A percentile compares a stretch with the other conserved stretches of the same genome.
These are phyloP conservation scores for Eupeodes latifasciatus DNA, from an alignment of 2,888 invertebrate genomes.

Conservation along the genomic window DNA sequence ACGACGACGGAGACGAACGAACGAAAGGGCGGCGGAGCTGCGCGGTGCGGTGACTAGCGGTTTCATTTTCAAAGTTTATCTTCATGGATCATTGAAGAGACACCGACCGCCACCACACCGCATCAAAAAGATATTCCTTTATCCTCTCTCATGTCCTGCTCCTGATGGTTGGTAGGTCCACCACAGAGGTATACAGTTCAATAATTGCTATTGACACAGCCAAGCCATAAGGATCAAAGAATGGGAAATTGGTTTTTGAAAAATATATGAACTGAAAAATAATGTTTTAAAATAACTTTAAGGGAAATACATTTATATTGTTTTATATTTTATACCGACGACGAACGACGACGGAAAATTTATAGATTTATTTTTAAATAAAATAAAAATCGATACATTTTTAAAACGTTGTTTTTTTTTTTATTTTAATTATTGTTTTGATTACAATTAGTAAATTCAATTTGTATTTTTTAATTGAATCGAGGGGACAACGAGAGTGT, in stretches of 20 bases:
- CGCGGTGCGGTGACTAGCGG: neutral
- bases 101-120: neutral
- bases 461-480: slow-evolving; percentile 13
- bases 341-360: too few species aligned
- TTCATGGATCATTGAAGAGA: slow-evolving; percentile 20
- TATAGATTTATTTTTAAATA: too few species aligned
- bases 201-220: slow-evolving; percentile 20
- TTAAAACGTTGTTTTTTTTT: neutral
- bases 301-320: neutral
- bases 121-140: slow-evolving; percentile 4
- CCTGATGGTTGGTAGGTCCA: neutral
- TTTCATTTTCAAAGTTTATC: neutral
- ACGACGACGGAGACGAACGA: too few species aligned
- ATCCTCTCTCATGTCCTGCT: neutral
- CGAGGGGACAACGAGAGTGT: neutral
- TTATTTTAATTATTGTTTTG: neutral
- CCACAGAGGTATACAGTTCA: neutral
- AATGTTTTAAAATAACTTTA: neutral
- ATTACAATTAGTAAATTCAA: neutral
- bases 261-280: neutral
- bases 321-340: neutral
- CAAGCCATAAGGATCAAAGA: neutral
- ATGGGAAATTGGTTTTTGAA: slow-evolving; percentile 22
- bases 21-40: too few species aligned
- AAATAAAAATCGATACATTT: neutral